Base-by-base conservation (phyloP, 2,113 vertebrate genomes). In the Symphodus melops region DNA sequence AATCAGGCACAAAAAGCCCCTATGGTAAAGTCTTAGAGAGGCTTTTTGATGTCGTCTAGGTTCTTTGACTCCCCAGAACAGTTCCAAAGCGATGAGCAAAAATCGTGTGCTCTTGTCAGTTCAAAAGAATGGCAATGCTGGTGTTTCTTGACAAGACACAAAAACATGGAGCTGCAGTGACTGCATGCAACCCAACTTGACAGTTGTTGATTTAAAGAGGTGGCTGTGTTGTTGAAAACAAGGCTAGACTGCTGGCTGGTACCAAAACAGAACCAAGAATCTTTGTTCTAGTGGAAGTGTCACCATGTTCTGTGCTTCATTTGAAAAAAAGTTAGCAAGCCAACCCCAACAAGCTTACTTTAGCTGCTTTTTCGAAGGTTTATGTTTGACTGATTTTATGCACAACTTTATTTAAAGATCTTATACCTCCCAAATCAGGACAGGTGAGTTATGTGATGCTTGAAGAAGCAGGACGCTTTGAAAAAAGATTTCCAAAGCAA, bases 181-280 rank as follows among this genome's bases (percentile, higher is more conserved):
- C 51, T 82, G 53, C 61, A 63, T 61, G 73, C 78, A 72, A 71
- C 77, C 65, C n/a, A 5, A 70, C 70, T 74, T 79, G 82, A 83
- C 82, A 84, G 87, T 77, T 68, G 72, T 36, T 63, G 80, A 85
- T 77, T 84, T 86, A 73, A 78, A 85, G 79, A 70, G 61, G 66
- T 68, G 68, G 68, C 68, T 77, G 42, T 69, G 71, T 80, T 85
- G 72, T 85, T 75, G 77, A 63, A 81, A 72, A 60, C 57, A 77
- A 81, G 73, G 17, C 46, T 48, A 48, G 7, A 48, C 17, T 17
- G 16, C 46, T 21, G 53, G 36, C 59, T 64, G 41, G 9, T 42
- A 59, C 23, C 70, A 46, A 77, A 72, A 65, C 52, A 25, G 51
- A 79, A 60, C 82, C 77, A 77, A n/a, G 68, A 84, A 51, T 20